Evolutionary conservation across 2,888 invertebrate species (phyloP).

Genomic region (Myopa testacea): DNA sequence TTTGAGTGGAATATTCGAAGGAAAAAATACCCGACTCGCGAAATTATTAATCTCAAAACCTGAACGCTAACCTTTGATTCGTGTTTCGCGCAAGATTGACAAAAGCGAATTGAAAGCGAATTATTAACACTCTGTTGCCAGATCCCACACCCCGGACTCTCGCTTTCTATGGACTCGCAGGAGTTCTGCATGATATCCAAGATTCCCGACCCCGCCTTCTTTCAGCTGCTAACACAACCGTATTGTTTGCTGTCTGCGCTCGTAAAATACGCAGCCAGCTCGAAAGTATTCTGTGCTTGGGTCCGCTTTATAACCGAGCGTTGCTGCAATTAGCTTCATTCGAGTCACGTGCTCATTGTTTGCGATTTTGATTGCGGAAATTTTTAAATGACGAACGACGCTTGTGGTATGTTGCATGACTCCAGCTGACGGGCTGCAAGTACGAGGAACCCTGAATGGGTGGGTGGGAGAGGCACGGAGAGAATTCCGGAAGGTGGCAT

Average conservation of each 20-base stretch:
- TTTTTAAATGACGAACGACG: slow-evolving; percentile 51
- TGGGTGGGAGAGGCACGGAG: not conserved
- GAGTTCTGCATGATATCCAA: not conserved
- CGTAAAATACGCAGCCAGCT: not conserved
- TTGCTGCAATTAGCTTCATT: slow-evolving; percentile 53
- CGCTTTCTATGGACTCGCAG: too few relatives aligned
- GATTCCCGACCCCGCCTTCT: not conserved
- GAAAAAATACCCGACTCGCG: too few relatives aligned
- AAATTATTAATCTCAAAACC: too few relatives aligned
- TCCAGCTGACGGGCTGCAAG: not conserved
- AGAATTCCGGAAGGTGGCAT: not conserved
- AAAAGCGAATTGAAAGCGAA: too few relatives aligned
- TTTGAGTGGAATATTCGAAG: too few relatives aligned
- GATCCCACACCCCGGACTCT: too few relatives aligned
- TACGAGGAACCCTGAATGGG: not conserved
- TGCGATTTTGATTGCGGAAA: slow-evolving; percentile 53
- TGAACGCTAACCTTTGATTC: too few relatives aligned
- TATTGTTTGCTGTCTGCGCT: not conserved
- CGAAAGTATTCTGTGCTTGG: not conserved
- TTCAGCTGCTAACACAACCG: not conserved
- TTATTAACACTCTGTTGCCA: too few relatives aligned
- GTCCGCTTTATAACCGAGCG: not conserved
- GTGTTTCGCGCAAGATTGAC: too few relatives aligned
- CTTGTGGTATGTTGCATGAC: slow-evolving; percentile 44
- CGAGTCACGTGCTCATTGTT: slow-evolving; percentile 55